Evolutionary conservation across 2,888 invertebrate genomes (phyloP).

Genomic region (Euzetes globulus): DNA sequence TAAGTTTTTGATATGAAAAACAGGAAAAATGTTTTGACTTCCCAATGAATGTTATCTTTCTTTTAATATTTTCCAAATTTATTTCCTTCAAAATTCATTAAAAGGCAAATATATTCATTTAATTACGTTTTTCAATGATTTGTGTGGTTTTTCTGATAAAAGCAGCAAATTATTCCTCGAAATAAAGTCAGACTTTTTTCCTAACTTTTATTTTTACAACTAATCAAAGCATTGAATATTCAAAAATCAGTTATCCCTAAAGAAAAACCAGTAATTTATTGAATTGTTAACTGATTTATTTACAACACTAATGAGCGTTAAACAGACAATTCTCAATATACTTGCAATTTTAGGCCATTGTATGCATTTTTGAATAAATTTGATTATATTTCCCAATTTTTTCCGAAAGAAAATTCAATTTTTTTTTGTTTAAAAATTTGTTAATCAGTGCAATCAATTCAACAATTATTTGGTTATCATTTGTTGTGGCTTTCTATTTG

Average conservation of each 20-base stretch:
- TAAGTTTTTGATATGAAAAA: background rate
- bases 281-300: background rate
- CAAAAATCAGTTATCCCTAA: background rate
- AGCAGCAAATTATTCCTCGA: background rate
- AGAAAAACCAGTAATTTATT: background rate
- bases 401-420: no score
- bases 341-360: background rate
- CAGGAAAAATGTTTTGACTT: background rate
- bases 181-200: background rate
- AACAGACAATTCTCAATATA: background rate
- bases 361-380: background rate
- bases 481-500: no score
- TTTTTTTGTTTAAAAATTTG: no score
- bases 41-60: background rate
- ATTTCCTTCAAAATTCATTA: conserved; percentile 4
- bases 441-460: no score
- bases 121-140: background rate
- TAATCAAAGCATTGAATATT: background rate
- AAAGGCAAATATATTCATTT: background rate
- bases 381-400: background rate
- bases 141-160: background rate
- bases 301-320: background rate
- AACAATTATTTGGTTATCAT: no score
- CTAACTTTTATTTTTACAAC: background rate
- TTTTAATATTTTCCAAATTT: background rate